A percentile compares a stretch with the other conserved stretches of the same genome.
These are phyloP conservation scores for Microcaecilia unicolor DNA, from an alignment of 2,797 vertebrate species.

Conservation along the genomic window DNA sequence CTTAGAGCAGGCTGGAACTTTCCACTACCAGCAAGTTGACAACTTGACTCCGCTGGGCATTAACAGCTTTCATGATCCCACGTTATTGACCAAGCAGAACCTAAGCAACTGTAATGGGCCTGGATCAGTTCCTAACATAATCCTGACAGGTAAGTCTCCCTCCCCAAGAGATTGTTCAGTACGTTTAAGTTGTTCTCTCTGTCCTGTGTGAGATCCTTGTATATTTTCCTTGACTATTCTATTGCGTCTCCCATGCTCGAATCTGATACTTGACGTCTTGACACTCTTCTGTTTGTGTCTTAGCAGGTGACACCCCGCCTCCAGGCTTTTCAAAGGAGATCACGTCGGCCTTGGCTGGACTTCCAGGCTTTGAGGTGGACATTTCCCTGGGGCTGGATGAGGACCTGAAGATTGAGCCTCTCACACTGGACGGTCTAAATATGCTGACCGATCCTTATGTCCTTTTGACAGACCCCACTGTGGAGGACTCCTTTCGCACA, in stretches of 20 bases:
- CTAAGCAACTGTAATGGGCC: constrained; percentile 54
- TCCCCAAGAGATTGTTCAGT: neutral
- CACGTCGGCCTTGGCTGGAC: constrained; percentile 71
- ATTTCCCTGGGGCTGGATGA: constrained; percentile 67
- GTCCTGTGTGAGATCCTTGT: too few species aligned
- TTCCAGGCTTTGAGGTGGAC: constrained; percentile 83
- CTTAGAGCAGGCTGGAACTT: constrained; percentile 25
- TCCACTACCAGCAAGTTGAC: constrained; percentile 13
- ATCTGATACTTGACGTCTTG: neutral
- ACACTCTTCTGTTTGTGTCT: neutral
- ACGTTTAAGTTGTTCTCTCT: neutral
- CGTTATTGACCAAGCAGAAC: constrained; percentile 63
- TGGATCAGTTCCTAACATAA: constrained; percentile 73
- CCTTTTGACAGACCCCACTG: constrained; percentile 76
- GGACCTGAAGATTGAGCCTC: constrained; percentile 71
- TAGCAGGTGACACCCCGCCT: constrained; percentile 66
- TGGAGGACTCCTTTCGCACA: constrained; percentile 85
- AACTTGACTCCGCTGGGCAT: constrained; percentile 37
- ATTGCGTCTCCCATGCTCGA: neutral
- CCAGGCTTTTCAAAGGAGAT: constrained; percentile 87
- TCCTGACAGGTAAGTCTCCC: constrained; percentile 66
- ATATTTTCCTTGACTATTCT: too few species aligned
- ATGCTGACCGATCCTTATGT: constrained; percentile 80
- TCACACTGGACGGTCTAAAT: constrained; percentile 71
- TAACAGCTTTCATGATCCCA: constrained; percentile 48